Base-by-base conservation (phyloP, 2,888 invertebrate species). In the Seladonia tumulorum region DNA sequence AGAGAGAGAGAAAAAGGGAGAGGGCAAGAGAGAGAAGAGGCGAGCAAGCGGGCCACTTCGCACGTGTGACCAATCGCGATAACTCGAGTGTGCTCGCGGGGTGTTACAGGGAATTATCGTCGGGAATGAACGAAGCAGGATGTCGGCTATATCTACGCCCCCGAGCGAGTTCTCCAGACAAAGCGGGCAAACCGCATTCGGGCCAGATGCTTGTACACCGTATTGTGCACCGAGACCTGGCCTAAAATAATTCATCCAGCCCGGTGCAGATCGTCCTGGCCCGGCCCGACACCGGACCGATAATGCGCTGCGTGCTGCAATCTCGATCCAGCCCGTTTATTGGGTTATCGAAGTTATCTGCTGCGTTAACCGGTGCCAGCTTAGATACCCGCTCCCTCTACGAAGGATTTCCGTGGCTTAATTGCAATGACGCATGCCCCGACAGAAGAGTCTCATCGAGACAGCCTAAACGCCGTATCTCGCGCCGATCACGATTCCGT, bases 101-200 rank as follows among this genome's bases (percentile, higher is more conserved):
- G 85, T 85, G 85, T 87, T 86, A 77, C 80, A 86, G 91, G 83
- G 87, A 90, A 83, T 90, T 91, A 89, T 91, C 90, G 91, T 90
- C 89, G 89, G 81, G 85, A 90, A 86, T 86, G 87, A 91, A 89
- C 89, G 90, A 90, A 91, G 91, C 91, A 92, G 91, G 91, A 91
- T 91, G 91, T 92, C 86, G 92, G 77, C 83, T 91, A 89, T 91
- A 91, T 91, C 90, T 90, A 91, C 91, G 91, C 90, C 88, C 90
- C 91, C 90, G 87, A 90, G 89, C 88, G 87, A 89, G 90, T 91
- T 91, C 91, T 91, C 90, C 87, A 87, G 91, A 91, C 91, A 91
- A 91, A 91, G 91, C 91, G 49, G 76, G 88, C 89, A 83, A 91
- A 90, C 87, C 87, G 91, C 90, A 91, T 90, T 91, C 91, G 88